Percentiles rank a stretch among this genome's conserved stretches.
These are phyloP conservation scores for Toxotes lorentzi DNA, from an alignment of 2,797 vertebrate species.

Conservation along the genomic window DNA sequence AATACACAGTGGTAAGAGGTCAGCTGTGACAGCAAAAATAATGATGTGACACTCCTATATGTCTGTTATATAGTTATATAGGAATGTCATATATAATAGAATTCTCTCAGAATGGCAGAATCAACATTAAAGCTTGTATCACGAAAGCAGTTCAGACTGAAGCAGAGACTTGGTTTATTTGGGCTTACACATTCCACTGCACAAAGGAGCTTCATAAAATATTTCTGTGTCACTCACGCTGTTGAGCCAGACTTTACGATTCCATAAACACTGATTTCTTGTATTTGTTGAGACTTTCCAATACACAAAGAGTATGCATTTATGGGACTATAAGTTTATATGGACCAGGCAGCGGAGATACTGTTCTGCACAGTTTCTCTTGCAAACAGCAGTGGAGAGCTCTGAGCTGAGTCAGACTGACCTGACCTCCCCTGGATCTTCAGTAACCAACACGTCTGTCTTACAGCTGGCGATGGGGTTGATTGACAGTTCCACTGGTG, in stretches of 20 bases:
- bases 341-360: background rate
- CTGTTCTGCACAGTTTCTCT: background rate
- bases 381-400: background rate
- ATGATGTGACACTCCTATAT: background rate
- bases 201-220: constrained; percentile 1
- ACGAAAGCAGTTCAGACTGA: constrained; percentile 15
- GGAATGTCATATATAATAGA: background rate
- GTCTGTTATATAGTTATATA: background rate
- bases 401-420: constrained; percentile 79
- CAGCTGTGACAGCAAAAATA: background rate
- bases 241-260: background rate
- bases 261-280: background rate
- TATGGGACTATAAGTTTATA: background rate
- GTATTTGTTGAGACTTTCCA: background rate
- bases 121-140: background rate
- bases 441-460: constrained; percentile 96
- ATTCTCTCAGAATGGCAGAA: background rate
- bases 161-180: constrained; percentile 1
- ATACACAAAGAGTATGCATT: background rate
- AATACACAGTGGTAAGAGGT: background rate
- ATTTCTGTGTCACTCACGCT: background rate
- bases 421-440: constrained; percentile 98
- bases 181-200: background rate
- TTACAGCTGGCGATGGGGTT: constrained; percentile 99
- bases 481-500: constrained; percentile 97